Evolutionary conservation across 2,888 invertebrate genomes (phyloP), one percentile per base, ranked within the genome.

Genomic region (Spisula solida): DNA sequence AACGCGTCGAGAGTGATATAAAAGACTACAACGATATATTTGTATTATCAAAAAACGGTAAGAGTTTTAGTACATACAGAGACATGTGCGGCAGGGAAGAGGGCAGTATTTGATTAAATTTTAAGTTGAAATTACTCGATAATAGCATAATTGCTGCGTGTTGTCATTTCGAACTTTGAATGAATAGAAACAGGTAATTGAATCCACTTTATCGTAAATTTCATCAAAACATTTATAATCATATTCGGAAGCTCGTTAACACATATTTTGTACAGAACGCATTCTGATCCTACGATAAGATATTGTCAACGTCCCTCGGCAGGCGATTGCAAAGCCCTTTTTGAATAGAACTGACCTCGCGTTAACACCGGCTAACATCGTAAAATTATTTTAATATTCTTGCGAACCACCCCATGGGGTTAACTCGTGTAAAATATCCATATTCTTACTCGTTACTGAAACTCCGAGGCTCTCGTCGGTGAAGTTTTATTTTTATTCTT

Each of bases 331-430:
- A 56, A 70, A 79, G 29, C 25, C 79, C 47, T 41, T 55, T 51
- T 29, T 85, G 70, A 86, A 80, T 80, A 56, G 82, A 79, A 25
- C 81, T 88, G 88, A 88, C 88, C 88, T 82, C 88, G 66, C 66
- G 41, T 82, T 88, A 85, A 88, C 88, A 86, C 88, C 66, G 80
- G 75, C 60, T 20, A 82, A 29, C 60, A 83, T 79, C 86, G 86
- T 88, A 88, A 88, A 88, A 88, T 85, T 78, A 86, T 86, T 88
- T 88, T 88, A 88, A 88, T 88, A 88, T 88, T 88, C 88, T 55
- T 51, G 66, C 14, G 79, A 85, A 25, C 48, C 79, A 56, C 78
- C 80, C 51, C 79, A 55, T 41, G 79, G 79, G 85, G 85, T 78
- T 79, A 79, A 78, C 79, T 79, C 55, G 79, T 85, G 85, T 85